Percentiles rank a stretch among this genome's conserved stretches.
Evolutionary conservation across 2,113 vertebrate species (phyloP).

Genomic region (Microcebus tavaratra): DNA sequence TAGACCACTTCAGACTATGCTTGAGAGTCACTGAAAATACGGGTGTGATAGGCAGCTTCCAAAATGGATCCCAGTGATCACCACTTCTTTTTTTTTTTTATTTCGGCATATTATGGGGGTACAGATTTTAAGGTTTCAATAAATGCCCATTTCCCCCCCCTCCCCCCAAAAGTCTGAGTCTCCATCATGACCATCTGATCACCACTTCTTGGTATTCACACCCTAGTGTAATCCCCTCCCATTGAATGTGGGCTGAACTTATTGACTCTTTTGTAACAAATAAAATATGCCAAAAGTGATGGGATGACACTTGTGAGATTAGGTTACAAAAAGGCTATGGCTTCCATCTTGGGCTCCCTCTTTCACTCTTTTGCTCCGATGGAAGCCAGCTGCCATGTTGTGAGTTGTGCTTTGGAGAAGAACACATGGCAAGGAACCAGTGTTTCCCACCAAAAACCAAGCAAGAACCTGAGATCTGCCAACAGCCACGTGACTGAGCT

Average conservation of each 20-base stretch:
- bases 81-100: background rate
- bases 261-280: background rate
- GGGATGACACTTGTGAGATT: background rate
- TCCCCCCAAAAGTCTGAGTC: too few relatives aligned
- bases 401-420: background rate
- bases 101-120: too few relatives aligned
- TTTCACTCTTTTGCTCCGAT: background rate
- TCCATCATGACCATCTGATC: background rate
- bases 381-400: background rate
- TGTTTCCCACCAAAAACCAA: background rate
- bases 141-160: too few relatives aligned
- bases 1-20: background rate
- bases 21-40: background rate
- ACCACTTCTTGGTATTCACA: background rate
- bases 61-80: background rate
- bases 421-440: background rate
- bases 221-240: background rate
- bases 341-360: background rate
- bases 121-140: too few relatives aligned
- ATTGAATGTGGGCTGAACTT: background rate
- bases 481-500: background rate
- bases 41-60: background rate
- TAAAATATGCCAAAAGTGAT: background rate
- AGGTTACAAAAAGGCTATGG: conserved; percentile 1
- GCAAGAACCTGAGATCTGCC: background rate